Evolutionary conservation across 2,888 invertebrate genomes (phyloP).

Genomic region (Hyposoter didymator): DNA sequence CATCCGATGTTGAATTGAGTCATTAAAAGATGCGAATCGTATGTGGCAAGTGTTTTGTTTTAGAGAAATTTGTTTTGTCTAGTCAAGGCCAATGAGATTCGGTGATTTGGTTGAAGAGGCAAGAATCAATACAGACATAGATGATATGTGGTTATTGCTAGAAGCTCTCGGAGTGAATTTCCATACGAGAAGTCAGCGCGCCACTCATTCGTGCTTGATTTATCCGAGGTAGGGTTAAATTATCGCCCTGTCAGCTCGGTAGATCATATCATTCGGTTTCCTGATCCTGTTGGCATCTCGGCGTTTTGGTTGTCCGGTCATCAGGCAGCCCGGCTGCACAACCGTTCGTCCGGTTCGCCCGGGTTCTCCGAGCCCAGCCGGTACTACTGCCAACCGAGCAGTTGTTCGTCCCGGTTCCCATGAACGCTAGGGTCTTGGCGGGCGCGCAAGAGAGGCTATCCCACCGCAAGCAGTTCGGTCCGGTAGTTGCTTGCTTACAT

Average conservation of each 20-base stretch:
- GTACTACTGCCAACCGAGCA: slow-evolving; percentile 24
- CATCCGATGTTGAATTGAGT: not conserved
- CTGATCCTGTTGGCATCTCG: slow-evolving; percentile 76
- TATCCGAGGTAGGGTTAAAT: slow-evolving; percentile 77
- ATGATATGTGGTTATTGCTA: slow-evolving; percentile 8
- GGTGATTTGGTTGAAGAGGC: not conserved
- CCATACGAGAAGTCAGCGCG: slow-evolving; percentile 51
- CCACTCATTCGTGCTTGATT: slow-evolving; percentile 71
- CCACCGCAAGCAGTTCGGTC: slow-evolving; percentile 81
- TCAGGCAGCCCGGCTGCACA: slow-evolving; percentile 59
- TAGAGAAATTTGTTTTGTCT: not conserved
- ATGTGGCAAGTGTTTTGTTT: not conserved
- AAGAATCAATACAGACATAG: not conserved
- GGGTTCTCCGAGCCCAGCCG: slow-evolving; percentile 47
- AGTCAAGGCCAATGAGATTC: not conserved
- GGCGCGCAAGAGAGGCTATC: slow-evolving; percentile 58
- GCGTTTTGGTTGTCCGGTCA: slow-evolving; percentile 65
- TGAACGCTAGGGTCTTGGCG: slow-evolving; percentile 72
- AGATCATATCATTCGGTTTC: slow-evolving; percentile 83
- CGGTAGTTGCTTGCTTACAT: slow-evolving; percentile 84
- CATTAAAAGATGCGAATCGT: not conserved
- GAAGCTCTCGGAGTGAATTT: slow-evolving; percentile 18
- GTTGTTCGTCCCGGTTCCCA: slow-evolving; percentile 55
- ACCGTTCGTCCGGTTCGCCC: slow-evolving; percentile 50
- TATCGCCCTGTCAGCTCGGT: slow-evolving; percentile 78